Conservation (phyloP, 2,797 vertebrate species). For the Parauchenoglanis punctatus region DNA sequence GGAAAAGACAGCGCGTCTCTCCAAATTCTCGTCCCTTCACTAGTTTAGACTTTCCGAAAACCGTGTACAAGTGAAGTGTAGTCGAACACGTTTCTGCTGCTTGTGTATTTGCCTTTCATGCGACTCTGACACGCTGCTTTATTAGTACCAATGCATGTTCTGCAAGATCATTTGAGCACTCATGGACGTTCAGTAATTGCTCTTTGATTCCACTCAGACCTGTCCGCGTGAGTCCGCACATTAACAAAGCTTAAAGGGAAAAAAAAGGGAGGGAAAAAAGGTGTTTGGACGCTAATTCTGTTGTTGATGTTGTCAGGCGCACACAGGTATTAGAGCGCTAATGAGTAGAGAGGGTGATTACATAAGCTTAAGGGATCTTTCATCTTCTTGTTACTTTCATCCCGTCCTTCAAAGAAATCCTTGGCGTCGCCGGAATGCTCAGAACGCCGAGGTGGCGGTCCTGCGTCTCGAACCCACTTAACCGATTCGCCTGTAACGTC, state of each 20-base stretch:
- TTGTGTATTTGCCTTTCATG: background rate
- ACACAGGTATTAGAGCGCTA: slow-evolving; percentile 61
- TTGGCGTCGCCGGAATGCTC: slow-evolving; percentile 66
- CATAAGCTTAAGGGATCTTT: slow-evolving; percentile 71
- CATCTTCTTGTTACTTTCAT: slow-evolving; percentile 63
- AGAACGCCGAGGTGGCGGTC: slow-evolving; percentile 43
- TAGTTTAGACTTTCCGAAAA: background rate
- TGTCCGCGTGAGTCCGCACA: background rate
- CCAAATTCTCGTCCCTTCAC: background rate
- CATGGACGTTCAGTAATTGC: background rate
- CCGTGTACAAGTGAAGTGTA: background rate
- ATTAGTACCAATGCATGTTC: slow-evolving; percentile 4
- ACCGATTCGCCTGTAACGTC: slow-evolving; percentile 34
- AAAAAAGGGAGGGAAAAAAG: background rate
- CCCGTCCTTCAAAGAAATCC: slow-evolving; percentile 61
- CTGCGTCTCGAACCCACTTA: slow-evolving; percentile 44
- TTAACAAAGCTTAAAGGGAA: background rate
- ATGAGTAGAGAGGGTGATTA: slow-evolving; percentile 65
- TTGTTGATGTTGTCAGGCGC: slow-evolving; percentile 61
- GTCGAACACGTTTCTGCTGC: background rate
- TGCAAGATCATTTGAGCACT: background rate
- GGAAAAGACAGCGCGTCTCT: background rate
- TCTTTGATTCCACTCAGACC: slow-evolving; percentile 1
- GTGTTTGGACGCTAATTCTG: slow-evolving; percentile 61
- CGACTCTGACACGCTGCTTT: background rate